phyloP scores from a whole-genome alignment of 37 sponge, comb jelly and placozoan species.

The Mnemiopsis leidyi region DNA sequence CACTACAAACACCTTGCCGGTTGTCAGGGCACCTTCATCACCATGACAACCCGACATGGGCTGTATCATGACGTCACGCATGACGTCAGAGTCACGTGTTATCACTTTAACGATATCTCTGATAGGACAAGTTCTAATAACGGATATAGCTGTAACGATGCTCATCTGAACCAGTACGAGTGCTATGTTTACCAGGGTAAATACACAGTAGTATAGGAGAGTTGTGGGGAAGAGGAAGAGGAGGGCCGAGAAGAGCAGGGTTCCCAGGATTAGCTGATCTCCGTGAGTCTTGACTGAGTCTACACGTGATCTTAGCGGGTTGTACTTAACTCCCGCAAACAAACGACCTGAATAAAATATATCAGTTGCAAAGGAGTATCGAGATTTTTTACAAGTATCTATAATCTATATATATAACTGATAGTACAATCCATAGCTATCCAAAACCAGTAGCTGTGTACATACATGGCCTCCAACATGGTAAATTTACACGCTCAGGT shows the following conservation, averaged over 20 bases:
- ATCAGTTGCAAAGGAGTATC: too few relatives aligned
- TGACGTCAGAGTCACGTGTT: neutral
- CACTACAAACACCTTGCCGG: slow-evolving; percentile 27
- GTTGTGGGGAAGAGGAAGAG: slow-evolving; percentile 65
- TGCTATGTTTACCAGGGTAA: neutral
- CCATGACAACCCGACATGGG: neutral
- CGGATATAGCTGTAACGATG: neutral
- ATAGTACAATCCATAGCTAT: too few relatives aligned
- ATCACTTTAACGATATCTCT: slow-evolving; percentile 6
- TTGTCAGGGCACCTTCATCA: neutral
- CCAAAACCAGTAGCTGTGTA: too few relatives aligned
- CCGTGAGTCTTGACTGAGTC: slow-evolving; percentile 62
- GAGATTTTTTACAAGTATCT: too few relatives aligned
- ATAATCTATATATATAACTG: too few relatives aligned
- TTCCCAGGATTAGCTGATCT: slow-evolving; percentile 62
- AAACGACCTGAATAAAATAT: too few relatives aligned
- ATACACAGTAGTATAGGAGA: slow-evolving; percentile 60
- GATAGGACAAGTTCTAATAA: slow-evolving; percentile 41
- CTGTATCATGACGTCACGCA: slow-evolving; percentile 63
- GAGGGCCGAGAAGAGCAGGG: slow-evolving; percentile 63
- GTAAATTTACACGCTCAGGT: too few relatives aligned
- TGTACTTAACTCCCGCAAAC: slow-evolving; percentile 46
- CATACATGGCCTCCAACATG: too few relatives aligned
- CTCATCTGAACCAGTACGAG: slow-evolving; percentile 39
- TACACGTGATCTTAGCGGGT: slow-evolving; percentile 15